phyloP scores from a whole-genome alignment of 2,113 vertebrate genomes.

The Anguilla japonica region DNA sequence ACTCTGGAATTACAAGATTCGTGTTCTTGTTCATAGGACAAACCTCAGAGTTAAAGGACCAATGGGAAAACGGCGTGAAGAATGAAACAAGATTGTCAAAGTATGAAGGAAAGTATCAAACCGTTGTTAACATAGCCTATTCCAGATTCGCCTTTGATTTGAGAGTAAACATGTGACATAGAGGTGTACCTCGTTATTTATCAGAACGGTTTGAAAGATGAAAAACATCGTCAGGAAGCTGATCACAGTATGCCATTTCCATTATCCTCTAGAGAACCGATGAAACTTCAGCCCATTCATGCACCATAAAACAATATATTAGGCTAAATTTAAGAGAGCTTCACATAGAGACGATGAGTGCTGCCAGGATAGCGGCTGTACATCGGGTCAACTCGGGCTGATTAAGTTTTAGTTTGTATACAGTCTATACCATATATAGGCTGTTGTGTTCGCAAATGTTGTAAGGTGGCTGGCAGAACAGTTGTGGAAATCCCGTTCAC shows the following conservation, averaged over 20 bases:
- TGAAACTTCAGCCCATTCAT: slow-evolving; percentile 31
- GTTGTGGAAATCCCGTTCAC: slow-evolving; percentile 31
- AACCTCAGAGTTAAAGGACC: slow-evolving; percentile 8
- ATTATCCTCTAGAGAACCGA: slow-evolving; percentile 29
- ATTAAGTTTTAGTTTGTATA: slow-evolving; percentile 35
- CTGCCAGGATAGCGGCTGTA: slow-evolving; percentile 51
- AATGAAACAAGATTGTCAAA: neutral
- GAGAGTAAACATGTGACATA: slow-evolving; percentile 34
- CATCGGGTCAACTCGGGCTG: slow-evolving; percentile 46
- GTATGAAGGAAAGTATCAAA: neutral
- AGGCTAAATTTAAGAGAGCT: slow-evolving; percentile 25
- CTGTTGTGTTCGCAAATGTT: neutral
- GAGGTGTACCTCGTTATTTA: neutral
- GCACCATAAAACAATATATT: slow-evolving; percentile 45
- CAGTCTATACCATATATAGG: slow-evolving; percentile 1
- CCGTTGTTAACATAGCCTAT: neutral
- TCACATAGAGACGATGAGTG: slow-evolving; percentile 48
- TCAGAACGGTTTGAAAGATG: neutral
- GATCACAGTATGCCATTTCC: slow-evolving; percentile 37
- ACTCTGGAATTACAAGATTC: slow-evolving; percentile 13
- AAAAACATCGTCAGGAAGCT: neutral
- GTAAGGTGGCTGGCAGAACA: slow-evolving; percentile 31
- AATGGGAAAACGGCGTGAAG: slow-evolving; percentile 18
- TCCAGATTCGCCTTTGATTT: neutral
- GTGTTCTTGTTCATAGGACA: neutral